phyloP scores from a whole-genome alignment of 1,140 invertebrate genomes.

The Pseudomyrmex gracilis region DNA sequence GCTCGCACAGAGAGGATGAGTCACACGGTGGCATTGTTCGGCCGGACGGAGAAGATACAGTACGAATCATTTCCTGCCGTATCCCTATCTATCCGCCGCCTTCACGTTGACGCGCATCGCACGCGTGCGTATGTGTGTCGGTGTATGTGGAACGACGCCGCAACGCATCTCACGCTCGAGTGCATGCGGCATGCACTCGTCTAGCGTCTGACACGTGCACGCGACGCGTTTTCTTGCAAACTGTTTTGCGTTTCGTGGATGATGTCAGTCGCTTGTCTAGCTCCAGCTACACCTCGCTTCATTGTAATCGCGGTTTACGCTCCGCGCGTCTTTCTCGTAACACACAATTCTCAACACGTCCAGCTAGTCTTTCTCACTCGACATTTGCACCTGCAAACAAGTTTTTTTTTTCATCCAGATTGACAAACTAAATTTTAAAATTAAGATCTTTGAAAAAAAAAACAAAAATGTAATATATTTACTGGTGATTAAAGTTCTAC shows the following conservation, averaged over 20 bases:
- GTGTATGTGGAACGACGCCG: constrained; percentile 66
- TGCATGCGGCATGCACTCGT: constrained; percentile 69
- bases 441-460: no score
- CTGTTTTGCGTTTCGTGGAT: constrained; percentile 55
- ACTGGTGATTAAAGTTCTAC: no score
- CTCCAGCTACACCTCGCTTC: constrained; percentile 27
- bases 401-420: no score
- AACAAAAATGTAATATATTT: no score
- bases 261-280: constrained; percentile 45
- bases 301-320: constrained; percentile 42
- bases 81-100: constrained; percentile 70
- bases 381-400: no score
- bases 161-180: constrained; percentile 77
- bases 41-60: constrained; percentile 75
- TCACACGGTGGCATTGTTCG: constrained; percentile 77
- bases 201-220: constrained; percentile 70
- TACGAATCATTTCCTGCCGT: constrained; percentile 79
- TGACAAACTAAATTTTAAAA: no score
- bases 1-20: constrained; percentile 70
- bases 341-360: not conserved
- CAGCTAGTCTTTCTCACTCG: no score
- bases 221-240: constrained; percentile 68
- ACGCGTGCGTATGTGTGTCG: constrained; percentile 17
- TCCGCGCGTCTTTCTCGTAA: not conserved
- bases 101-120: constrained; percentile 68